Percentiles rank a stretch among this genome's conserved stretches.
Conservation (phyloP, 64 coral and sea anemone species). For the Stylophora pistillata region DNA sequence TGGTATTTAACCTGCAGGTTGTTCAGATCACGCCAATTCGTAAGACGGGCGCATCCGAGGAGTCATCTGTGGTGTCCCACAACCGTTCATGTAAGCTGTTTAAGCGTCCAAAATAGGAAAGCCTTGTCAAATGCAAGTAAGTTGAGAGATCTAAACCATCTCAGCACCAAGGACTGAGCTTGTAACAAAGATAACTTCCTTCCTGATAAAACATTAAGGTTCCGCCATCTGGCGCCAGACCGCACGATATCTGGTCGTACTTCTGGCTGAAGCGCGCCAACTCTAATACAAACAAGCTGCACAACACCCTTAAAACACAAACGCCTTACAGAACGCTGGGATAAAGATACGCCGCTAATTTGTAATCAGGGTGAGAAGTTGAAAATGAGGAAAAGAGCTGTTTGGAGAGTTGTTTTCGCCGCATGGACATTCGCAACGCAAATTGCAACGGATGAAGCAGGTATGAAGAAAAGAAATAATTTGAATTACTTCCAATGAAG, state of each 20-base stretch:
- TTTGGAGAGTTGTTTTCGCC: slow-evolving; percentile 10
- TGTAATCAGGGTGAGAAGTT: background rate
- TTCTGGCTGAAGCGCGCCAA: slow-evolving; percentile 24
- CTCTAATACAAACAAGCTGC: slow-evolving; percentile 46
- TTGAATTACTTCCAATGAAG: background rate
- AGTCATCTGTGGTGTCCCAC: background rate
- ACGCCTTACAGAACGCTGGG: background rate
- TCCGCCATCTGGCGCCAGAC: slow-evolving; percentile 51
- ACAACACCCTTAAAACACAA: background rate
- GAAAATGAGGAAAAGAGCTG: slow-evolving; percentile 8
- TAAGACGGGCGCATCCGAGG: background rate
- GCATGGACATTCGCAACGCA: background rate
- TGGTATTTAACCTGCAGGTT: slow-evolving; percentile 34
- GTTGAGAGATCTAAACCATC: slow-evolving; percentile 52
- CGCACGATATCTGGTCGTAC: slow-evolving; percentile 34
- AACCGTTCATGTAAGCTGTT: background rate
- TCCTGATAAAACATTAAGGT: slow-evolving; percentile 50
- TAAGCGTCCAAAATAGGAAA: slow-evolving; percentile 5
- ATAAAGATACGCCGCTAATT: background rate
- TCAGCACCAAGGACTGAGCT: slow-evolving; percentile 33
- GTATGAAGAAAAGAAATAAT: slow-evolving; percentile 9
- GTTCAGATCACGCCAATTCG: slow-evolving; percentile 14
- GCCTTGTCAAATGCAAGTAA: slow-evolving; percentile 37
- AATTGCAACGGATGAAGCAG: slow-evolving; percentile 9
- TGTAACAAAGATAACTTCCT: slow-evolving; percentile 50